phyloP scores from a whole-genome alignment of 30 jellyfish, hydroid and myxozoan genomes.

The Rhopilema esculentum region DNA sequence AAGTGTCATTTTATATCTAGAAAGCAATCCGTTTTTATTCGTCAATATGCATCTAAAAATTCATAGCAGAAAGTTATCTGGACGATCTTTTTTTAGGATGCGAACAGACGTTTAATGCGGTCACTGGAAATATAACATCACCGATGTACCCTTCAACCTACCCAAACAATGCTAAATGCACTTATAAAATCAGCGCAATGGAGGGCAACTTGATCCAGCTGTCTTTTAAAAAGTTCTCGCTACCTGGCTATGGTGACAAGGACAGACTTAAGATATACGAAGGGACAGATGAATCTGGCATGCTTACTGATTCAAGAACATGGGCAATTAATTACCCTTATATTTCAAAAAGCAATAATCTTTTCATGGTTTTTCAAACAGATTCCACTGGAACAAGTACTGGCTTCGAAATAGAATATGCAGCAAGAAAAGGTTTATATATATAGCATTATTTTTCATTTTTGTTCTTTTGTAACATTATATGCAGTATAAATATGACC shows the following conservation, averaged over 20 bases:
- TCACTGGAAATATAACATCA: constrained; percentile 61
- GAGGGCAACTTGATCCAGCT: constrained; percentile 36
- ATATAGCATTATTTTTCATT: background rate
- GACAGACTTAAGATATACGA: constrained; percentile 27
- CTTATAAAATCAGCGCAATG: constrained; percentile 45
- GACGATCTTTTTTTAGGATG: constrained; percentile 45
- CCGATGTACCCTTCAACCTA: constrained; percentile 62
- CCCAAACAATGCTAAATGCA: constrained; percentile 48
- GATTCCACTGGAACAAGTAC: constrained; percentile 32
- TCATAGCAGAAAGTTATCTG: background rate
- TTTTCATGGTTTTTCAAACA: constrained; percentile 5
- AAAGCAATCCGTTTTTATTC: background rate
- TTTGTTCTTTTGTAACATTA: too few species aligned
- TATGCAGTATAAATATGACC: too few species aligned
- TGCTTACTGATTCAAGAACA: constrained; percentile 22
- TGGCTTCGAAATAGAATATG: constrained; percentile 8
- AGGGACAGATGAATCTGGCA: constrained; percentile 14
- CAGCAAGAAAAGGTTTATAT: background rate
- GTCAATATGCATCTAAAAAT: background rate
- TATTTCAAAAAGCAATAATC: constrained; percentile 23
- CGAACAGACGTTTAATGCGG: constrained; percentile 43
- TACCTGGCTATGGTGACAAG: constrained; percentile 30
- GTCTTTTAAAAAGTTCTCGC: background rate
- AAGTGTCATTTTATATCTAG: background rate
- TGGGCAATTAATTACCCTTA: constrained; percentile 33